Evolutionary conservation across 2,797 vertebrate species (phyloP).

Genomic region (Tenualosa ilisha): DNA sequence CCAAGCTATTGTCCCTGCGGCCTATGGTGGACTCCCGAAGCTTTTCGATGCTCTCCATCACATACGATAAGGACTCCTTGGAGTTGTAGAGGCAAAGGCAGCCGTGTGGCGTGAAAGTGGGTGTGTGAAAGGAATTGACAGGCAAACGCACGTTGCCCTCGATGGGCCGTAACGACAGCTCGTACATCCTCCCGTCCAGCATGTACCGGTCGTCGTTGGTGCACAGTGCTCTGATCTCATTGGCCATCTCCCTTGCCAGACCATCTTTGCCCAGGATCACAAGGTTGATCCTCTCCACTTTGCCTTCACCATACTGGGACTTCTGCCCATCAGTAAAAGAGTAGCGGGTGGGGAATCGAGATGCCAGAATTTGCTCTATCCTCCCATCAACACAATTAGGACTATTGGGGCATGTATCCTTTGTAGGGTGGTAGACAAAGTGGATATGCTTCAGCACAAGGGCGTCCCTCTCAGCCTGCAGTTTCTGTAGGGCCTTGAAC

Average conservation of each 20-base stretch:
- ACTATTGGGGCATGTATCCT: slow-evolving; percentile 94
- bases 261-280: slow-evolving; percentile 97
- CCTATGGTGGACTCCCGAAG: slow-evolving; percentile 85
- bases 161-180: slow-evolving; percentile 91
- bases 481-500: slow-evolving; percentile 94
- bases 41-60: slow-evolving; percentile 93
- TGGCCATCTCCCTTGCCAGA: slow-evolving; percentile 90
- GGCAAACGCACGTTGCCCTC: slow-evolving; percentile 95
- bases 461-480: slow-evolving; percentile 94
- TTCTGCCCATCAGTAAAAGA: slow-evolving; percentile 75
- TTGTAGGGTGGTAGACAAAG: slow-evolving; percentile 96
- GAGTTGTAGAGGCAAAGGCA: slow-evolving; percentile 98
- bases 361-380: slow-evolving; percentile 85
- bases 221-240: slow-evolving; percentile 94
- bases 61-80: slow-evolving; percentile 94
- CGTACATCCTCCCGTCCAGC: slow-evolving; percentile 92
- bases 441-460: slow-evolving; percentile 97
- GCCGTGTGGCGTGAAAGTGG: slow-evolving; percentile 93
- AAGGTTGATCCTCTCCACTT: slow-evolving; percentile 88
- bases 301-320: slow-evolving; percentile 74
- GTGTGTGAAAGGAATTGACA: slow-evolving; percentile 94
- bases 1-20: slow-evolving; percentile 81
- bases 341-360: slow-evolving; percentile 81
- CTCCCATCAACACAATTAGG: slow-evolving; percentile 86
- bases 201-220: slow-evolving; percentile 91